A percentile compares a stretch with the other conserved stretches of the same genome.
phyloP scores from a whole-genome alignment of 2,888 invertebrate genomes.

The Limnephilus rhombicus region DNA sequence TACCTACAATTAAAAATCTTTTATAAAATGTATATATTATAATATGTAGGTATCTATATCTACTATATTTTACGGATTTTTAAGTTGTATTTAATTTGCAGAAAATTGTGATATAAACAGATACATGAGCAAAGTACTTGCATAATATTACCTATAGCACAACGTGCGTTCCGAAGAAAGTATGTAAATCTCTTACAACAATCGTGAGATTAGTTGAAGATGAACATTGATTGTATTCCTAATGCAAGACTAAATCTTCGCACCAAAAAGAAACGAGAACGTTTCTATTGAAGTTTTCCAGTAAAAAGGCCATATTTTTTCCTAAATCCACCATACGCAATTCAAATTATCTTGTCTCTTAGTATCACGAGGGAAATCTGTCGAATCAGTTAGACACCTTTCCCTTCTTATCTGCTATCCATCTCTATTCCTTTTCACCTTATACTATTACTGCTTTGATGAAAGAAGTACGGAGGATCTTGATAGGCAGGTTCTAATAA shows the following conservation, averaged over 20 bases:
- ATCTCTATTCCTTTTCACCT: conserved; percentile 53
- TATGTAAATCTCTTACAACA: background rate
- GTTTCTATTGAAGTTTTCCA: conserved; percentile 9
- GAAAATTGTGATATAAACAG: too few relatives aligned
- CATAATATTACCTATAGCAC: too few relatives aligned
- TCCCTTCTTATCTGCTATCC: conserved; percentile 47
- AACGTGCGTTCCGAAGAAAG: background rate
- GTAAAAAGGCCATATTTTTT: conserved; percentile 41
- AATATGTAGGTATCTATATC: too few relatives aligned
- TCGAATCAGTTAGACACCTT: conserved; percentile 55
- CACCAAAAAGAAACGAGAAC: background rate
- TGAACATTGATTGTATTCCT: background rate
- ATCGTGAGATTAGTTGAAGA: background rate
- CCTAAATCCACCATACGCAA: conserved; percentile 50
- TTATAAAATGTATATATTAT: too few relatives aligned
- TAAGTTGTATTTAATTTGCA: too few relatives aligned
- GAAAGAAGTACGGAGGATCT: background rate
- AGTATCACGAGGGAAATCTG: conserved; percentile 50
- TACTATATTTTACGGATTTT: too few relatives aligned
- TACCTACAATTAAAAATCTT: too few relatives aligned
- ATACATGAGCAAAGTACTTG: too few relatives aligned
- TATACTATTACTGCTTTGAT: background rate
- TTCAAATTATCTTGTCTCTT: conserved; percentile 55
- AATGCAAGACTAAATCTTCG: background rate
- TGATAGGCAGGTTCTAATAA: too few relatives aligned